Conservation (phyloP, 2,797 vertebrate genomes). For the Malurus splendens region DNA sequence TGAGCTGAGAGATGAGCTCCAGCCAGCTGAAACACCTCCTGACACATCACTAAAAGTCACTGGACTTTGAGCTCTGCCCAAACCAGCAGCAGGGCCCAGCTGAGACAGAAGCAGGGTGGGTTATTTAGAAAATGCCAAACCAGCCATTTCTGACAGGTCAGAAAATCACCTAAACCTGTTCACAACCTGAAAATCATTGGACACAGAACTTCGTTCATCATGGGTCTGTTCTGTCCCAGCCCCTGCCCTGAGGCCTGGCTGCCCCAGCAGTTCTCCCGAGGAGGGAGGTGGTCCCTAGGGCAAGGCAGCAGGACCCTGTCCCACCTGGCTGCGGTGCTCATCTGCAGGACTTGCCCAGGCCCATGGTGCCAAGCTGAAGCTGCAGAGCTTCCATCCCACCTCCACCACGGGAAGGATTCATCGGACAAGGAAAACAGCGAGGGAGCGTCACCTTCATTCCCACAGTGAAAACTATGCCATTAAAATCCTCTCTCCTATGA, state of each 20-base stretch:
- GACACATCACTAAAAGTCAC: not conserved
- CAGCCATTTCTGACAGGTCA: not conserved
- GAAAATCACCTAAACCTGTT: not conserved
- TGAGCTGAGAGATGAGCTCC: not conserved
- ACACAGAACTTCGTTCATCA: not conserved
- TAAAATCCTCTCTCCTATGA: conserved; percentile 45
- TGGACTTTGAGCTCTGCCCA: not conserved
- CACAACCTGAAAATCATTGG: not conserved
- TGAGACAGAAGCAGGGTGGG: not conserved
- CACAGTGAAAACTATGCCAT: conserved; percentile 13
- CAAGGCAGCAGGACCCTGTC: not conserved
- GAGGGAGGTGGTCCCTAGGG: not conserved
- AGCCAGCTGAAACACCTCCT: not conserved
- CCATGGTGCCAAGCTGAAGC: accelerated
- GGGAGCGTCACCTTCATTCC: not conserved
- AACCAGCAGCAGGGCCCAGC: not conserved
- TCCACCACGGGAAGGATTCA: not conserved
- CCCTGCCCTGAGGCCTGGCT: accelerated
- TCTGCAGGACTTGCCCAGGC: not conserved
- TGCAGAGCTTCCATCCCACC: not conserved
- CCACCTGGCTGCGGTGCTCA: not conserved
- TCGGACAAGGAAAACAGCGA: not conserved
- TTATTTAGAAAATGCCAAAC: not conserved
- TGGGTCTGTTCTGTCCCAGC: not conserved
- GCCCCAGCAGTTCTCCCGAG: not conserved